A percentile compares a stretch with the other conserved stretches of the same genome.
phyloP scores from a whole-genome alignment of 2,888 invertebrate genomes.

The Micoletzkya japonica region DNA sequence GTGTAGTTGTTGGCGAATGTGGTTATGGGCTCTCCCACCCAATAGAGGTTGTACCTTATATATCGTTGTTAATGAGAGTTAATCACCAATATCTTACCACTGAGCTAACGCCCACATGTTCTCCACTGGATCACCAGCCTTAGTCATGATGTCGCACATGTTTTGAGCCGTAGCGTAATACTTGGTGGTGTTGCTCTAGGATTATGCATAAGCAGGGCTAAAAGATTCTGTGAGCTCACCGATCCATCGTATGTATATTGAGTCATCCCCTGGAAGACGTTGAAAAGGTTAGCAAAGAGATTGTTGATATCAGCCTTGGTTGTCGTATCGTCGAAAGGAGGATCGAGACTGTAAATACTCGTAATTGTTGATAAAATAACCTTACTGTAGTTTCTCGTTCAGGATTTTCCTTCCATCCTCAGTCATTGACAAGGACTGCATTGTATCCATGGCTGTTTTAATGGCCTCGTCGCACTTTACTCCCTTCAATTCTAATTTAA shows the following conservation, averaged over 20 bases:
- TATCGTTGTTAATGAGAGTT: no score
- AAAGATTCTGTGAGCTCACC: constrained; percentile 39
- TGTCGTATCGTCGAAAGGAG: constrained; percentile 40
- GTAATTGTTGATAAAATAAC: neutral
- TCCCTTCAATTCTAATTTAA: neutral
- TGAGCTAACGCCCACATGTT: constrained; percentile 14
- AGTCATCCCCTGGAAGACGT: constrained; percentile 55
- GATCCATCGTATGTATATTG: constrained; percentile 58
- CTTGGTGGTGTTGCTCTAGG: constrained; percentile 41
- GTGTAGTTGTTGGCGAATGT: constrained; percentile 14
- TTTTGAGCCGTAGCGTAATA: constrained; percentile 35
- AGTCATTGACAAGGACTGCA: constrained; percentile 41
- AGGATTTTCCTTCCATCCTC: constrained; percentile 38
- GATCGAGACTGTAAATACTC: constrained; percentile 37
- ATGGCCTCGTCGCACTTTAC: constrained; percentile 15
- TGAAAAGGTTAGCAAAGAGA: constrained; percentile 50
- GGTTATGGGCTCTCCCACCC: constrained; percentile 8
- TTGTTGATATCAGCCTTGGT: constrained; percentile 51
- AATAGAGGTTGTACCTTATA: constrained; percentile 19
- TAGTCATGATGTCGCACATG: constrained; percentile 47
- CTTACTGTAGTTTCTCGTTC: constrained; percentile 27
- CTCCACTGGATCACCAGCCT: constrained; percentile 8
- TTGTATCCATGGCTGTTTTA: constrained; percentile 18
- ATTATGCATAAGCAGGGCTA: neutral
- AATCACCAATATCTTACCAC: no score